These are phyloP conservation scores for Tenthredo mesomela DNA, from an alignment of 2,888 invertebrate species.

Conservation along the genomic window DNA sequence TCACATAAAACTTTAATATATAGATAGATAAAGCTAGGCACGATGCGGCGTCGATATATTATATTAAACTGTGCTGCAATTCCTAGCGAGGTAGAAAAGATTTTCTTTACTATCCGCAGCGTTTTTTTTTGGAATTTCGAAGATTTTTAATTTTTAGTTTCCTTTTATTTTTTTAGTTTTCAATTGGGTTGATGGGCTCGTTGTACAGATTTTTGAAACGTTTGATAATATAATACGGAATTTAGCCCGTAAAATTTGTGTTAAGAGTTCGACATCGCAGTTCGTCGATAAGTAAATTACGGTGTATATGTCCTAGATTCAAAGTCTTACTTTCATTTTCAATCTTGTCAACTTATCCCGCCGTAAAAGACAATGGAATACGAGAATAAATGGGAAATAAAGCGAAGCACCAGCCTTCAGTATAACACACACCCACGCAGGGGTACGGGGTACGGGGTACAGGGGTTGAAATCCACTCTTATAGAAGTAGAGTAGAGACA, in stretches of 20 bases:
- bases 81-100: background rate
- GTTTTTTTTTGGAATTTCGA: background rate
- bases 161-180: too few relatives aligned
- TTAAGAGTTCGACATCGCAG: background rate
- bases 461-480: conserved; percentile 4
- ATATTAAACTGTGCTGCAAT: conserved; percentile 15
- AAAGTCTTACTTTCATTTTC: conserved; percentile 47
- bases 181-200: too few relatives aligned
- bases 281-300: background rate
- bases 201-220: too few relatives aligned
- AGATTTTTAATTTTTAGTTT: too few relatives aligned
- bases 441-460: background rate
- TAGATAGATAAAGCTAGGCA: conserved; percentile 34
- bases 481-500: background rate
- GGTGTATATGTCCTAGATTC: background rate
- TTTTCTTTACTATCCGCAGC: background rate
- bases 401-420: conserved; percentile 24
- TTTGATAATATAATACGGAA: too few relatives aligned
- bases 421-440: background rate
- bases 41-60: conserved; percentile 29
- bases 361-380: conserved; percentile 47
- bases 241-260: background rate
- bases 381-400: conserved; percentile 49
- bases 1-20: conserved; percentile 46
- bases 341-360: conserved; percentile 51